A percentile compares a stretch with the other conserved stretches of the same genome.
Conservation (phyloP, 2,113 vertebrate species). For the Megaleporinus macrocephalus region DNA sequence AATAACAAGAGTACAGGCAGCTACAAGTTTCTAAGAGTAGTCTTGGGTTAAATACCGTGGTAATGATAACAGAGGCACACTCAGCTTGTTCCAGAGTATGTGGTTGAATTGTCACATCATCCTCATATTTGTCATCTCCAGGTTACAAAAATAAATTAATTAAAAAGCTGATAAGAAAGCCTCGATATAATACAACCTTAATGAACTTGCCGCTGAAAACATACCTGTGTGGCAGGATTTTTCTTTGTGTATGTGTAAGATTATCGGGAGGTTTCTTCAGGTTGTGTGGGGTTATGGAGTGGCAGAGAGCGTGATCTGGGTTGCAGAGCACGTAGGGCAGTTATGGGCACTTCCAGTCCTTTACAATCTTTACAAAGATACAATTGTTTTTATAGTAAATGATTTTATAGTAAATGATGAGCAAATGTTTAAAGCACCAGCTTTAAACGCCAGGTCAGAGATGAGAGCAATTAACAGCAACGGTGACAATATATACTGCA, state of each 20-base stretch:
- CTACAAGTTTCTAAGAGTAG: slow-evolving; percentile 47
- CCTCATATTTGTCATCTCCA: slow-evolving; percentile 47
- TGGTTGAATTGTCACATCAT: slow-evolving; percentile 52
- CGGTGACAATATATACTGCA: too few relatives aligned
- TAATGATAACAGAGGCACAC: slow-evolving; percentile 71
- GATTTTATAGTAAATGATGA: too few relatives aligned
- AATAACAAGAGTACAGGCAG: slow-evolving; percentile 30
- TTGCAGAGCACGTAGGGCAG: slow-evolving; percentile 6
- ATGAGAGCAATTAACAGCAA: too few relatives aligned
- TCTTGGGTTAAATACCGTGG: slow-evolving; percentile 54
- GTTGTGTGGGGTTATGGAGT: slow-evolving; percentile 34
- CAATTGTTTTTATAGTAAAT: too few relatives aligned
- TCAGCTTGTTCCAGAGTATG: slow-evolving; percentile 62
- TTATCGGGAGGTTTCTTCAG: slow-evolving; percentile 43
- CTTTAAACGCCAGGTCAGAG: too few relatives aligned
- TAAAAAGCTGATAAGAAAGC: slow-evolving; percentile 54
- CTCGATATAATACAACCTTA: slow-evolving; percentile 56
- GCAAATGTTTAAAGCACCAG: too few relatives aligned
- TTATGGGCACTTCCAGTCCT: slow-evolving; percentile 28
- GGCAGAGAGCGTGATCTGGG: slow-evolving; percentile 4
- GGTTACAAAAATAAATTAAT: slow-evolving; percentile 74
- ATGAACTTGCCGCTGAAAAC: slow-evolving; percentile 60
- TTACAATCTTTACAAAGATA: too few relatives aligned
- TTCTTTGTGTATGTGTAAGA: slow-evolving; percentile 5
- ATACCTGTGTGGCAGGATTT: slow-evolving; percentile 33